phyloP scores from a whole-genome alignment of 2,797 vertebrate species.

The Odontamblyopus rebecca region DNA sequence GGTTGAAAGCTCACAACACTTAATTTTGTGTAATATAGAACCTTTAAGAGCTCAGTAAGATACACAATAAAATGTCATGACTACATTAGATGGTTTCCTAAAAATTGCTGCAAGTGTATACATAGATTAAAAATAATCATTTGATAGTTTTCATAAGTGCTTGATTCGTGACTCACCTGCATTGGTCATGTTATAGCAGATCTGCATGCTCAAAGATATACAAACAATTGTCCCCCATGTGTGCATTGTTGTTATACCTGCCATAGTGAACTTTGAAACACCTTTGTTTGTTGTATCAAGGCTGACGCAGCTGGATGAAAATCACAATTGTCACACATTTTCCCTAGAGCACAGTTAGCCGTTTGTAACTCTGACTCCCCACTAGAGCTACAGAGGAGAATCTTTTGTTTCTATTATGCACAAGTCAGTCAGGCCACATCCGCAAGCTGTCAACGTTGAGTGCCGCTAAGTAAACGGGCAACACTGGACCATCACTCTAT shows the following conservation, averaged over 20 bases:
- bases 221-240: constrained; percentile 18
- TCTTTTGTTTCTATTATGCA: constrained; percentile 70
- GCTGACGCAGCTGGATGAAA: constrained; percentile 34
- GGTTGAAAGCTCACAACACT: no score
- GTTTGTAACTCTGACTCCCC: constrained; percentile 56
- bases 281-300: constrained; percentile 14
- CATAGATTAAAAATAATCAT: no score
- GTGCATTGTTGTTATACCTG: neutral
- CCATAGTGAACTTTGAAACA: constrained; percentile 12
- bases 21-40: no score
- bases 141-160: no score
- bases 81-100: no score
- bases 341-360: constrained; percentile 31
- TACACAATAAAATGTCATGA: no score
- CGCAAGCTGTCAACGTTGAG: constrained; percentile 52
- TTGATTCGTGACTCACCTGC: no score
- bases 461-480: constrained; percentile 48
- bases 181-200: no score
- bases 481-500: constrained; percentile 35
- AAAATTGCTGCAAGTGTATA: no score
- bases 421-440: constrained; percentile 58
- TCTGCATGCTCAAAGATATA: neutral
- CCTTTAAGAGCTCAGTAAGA: no score
- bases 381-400: constrained; percentile 39
- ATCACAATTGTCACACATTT: constrained; percentile 45